phyloP scores from a whole-genome alignment of 2,888 invertebrate species.

The Leptopilina myrica region DNA sequence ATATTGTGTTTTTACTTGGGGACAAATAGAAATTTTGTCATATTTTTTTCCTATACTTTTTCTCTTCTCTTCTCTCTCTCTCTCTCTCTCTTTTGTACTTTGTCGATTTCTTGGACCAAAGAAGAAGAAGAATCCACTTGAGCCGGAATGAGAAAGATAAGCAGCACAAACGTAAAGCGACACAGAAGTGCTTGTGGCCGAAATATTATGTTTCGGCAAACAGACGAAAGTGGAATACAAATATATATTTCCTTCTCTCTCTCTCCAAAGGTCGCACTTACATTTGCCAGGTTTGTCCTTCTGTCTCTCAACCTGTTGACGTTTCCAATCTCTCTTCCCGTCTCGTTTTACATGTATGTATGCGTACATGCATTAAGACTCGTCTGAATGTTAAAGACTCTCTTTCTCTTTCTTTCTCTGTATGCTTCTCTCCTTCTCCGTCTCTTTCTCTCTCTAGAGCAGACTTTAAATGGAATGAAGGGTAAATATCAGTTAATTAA shows the following conservation, averaged over 20 bases:
- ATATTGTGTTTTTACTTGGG: constrained; percentile 13
- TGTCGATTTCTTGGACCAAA: constrained; percentile 48
- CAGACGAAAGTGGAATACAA: constrained; percentile 74
- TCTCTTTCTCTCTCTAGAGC: not conserved
- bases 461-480: constrained; percentile 8
- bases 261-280: constrained; percentile 58
- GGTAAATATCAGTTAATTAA: constrained; percentile 28
- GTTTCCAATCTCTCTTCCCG: constrained; percentile 68
- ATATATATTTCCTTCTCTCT: constrained; percentile 62
- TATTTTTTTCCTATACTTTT: too few species aligned
- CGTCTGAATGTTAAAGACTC: not conserved
- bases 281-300: constrained; percentile 63
- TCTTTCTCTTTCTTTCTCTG: too few species aligned
- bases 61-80: not conserved
- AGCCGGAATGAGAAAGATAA: constrained; percentile 58
- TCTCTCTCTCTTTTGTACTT: constrained; percentile 13
- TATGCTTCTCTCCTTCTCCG: too few species aligned
- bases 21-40: constrained; percentile 12
- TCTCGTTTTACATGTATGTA: constrained; percentile 36
- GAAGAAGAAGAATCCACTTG: constrained; percentile 52
- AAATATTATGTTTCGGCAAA: constrained; percentile 75
- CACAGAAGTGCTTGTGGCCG: constrained; percentile 62
- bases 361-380: constrained; percentile 1
- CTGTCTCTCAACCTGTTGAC: constrained; percentile 70
- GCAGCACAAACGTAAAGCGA: constrained; percentile 64